Evolutionary conservation across 1,140 invertebrate species (phyloP).

Genomic region (Drosophila mayri): DNA sequence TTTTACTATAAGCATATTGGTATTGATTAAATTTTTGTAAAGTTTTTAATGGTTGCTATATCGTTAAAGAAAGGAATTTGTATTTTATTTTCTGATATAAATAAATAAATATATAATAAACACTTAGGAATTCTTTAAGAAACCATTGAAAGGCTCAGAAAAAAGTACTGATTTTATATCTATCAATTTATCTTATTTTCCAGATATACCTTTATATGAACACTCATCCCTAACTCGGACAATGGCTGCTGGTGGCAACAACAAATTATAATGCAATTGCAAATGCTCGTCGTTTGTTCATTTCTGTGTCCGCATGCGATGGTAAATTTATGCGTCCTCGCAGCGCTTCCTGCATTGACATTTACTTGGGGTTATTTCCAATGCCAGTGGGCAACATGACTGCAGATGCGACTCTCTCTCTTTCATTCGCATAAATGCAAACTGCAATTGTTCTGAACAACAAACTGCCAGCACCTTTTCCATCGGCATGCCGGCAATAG

Average conservation of each 20-base stretch:
- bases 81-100: neutral
- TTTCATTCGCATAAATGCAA: conserved; percentile 55
- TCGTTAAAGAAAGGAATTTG: no score
- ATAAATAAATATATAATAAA: neutral
- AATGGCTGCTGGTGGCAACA: conserved; percentile 31
- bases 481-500: neutral
- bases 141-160: no score
- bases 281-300: conserved; percentile 47
- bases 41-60: neutral
- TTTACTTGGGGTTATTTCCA: conserved; percentile 77
- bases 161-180: neutral
- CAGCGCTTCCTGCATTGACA: conserved; percentile 75
- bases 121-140: neutral
- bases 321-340: conserved; percentile 66
- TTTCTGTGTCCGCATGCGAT: conserved; percentile 4
- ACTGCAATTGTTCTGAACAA: conserved; percentile 38
- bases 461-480: conserved; percentile 27
- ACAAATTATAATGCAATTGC: conserved; percentile 80
- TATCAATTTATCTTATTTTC: neutral
- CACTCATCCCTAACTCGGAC: conserved; percentile 12
- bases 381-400: conserved; percentile 29
- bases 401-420: conserved; percentile 32
- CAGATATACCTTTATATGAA: neutral
- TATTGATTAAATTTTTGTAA: neutral
- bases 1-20: no score